Conservation (phyloP, 2,113 vertebrate genomes). For the Megatriorchis doriae region DNA sequence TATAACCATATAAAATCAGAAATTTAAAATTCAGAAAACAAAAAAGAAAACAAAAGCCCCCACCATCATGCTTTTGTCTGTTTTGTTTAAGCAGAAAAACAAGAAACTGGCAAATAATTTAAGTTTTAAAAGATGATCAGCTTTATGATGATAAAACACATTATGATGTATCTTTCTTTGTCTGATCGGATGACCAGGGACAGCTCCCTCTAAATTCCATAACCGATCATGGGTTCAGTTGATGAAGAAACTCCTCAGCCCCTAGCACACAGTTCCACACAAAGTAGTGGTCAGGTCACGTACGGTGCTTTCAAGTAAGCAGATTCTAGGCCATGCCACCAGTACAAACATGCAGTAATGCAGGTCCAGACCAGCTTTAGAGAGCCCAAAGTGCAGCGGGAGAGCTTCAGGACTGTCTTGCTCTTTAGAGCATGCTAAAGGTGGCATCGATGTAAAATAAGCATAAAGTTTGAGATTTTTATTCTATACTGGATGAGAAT, state of each 20-base stretch:
- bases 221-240: neutral
- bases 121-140: neutral
- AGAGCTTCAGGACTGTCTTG: neutral
- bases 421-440: neutral
- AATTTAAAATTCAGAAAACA: neutral
- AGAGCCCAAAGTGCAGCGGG: neutral
- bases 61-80: neutral
- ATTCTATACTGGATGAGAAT: neutral
- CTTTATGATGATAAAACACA: neutral
- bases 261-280: neutral
- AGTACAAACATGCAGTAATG: too few relatives aligned
- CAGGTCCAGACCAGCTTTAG: neutral
- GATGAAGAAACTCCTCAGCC: neutral
- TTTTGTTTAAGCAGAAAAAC: neutral
- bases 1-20: neutral
- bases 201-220: neutral
- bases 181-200: neutral
- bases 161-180: neutral
- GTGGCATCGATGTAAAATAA: neutral
- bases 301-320: neutral
- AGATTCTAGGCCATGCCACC: neutral
- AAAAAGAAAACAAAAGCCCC: neutral
- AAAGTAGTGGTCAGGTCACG: neutral
- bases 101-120: neutral
- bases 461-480: neutral